Evolutionary conservation across 1,140 invertebrate species (phyloP), one percentile per base, ranked within the genome.

Genomic region (Heliconius melpomene): DNA sequence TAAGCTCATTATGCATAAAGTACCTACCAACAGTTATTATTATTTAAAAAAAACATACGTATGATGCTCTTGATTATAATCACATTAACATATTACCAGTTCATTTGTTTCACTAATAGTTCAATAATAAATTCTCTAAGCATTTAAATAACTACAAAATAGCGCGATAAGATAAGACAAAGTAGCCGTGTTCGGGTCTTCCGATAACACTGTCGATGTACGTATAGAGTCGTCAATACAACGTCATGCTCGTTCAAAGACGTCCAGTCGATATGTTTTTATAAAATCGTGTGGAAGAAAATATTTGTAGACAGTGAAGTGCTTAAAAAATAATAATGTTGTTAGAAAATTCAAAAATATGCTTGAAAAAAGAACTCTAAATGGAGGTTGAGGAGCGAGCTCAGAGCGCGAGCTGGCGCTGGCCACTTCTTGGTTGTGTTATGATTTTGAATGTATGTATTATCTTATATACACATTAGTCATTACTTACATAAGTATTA

Each of bases 101-200:
- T 52, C 23, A 74, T 52, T 74, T 52, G 72, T 74, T 46, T 72
- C 71, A 38, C 16, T 79, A n/a, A 23, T 73, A 32, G 70, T 77
- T 77, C 40, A 46, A 57, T 78, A 70, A 78, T 72, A 57, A 76
- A 80, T 79, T 77, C 72, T 71, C 75, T 83, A 83, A 74, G 60
- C 70, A 86, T 75, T 80, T 83, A 80, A 82, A 83, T 84, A 82
- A 84, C 77, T 52, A 88, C 81, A 80, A 85, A 86, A 86, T 86
- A 85, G 84, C 71, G 84, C 82, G 91, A 94, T 94, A 91, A 94
- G 92, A 94, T 94, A 93, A 93, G 88, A 87, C 89, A 86, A 91
- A 91, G 90, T 89, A 89, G 84, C 85, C 84, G 86, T 88, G 85
- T 86, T 89, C 84, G 83, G 85, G 87, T 84, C 84, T 88, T 87